Base-by-base conservation (phyloP, 2,113 vertebrate species). In the Nothocercus nigrocapillus region DNA sequence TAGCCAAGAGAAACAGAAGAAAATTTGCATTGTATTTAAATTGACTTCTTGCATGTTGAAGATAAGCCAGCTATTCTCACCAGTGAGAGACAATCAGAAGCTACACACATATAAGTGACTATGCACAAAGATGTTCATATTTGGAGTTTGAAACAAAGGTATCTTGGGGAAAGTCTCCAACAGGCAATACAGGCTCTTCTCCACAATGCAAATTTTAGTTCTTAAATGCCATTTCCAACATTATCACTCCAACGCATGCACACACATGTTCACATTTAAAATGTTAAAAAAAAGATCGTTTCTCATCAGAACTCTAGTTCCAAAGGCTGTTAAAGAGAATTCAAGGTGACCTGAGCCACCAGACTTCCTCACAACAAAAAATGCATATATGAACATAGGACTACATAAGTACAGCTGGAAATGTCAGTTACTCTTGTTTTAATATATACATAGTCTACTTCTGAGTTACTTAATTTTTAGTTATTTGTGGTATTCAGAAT, bases 1-100 rank as follows among this genome's bases (percentile, higher is more conserved):
- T 90, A 96, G 51, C 79, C 63, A 72, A 70, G 13, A 90, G 68
- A 90, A 93, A 93, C 68, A 90, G 91, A 93, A 90, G 32, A 14
- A 67, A 93, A 93, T 77, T 21, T 44, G 51, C 88, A 69, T 47
- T 84, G 47, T 79, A 47, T 84, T 89, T 73, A 69, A 90, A 89
- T 51, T 68, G 61, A 53, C 40, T 88, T 27, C 51, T 82, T 82
- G 19, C n/a, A 18, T 49, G 36, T 62, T 93, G 93, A 94, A 94
- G 89, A 67, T 90, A 82, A 93, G 88, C 74, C 92, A 95, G 91
- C 45, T 77, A 14, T 63, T 93, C 56, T 89, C 20, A 34, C 34
- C 42, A 67, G 51, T 19, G 27, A 38, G 32, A 91, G 42, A 81
- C 16, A 59, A 56, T 58, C 34, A 66, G 81, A 91, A 32, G 30